Evolutionary conservation across 1,140 invertebrate genomes (phyloP).

Genomic region (Eurosta solidaginis): DNA sequence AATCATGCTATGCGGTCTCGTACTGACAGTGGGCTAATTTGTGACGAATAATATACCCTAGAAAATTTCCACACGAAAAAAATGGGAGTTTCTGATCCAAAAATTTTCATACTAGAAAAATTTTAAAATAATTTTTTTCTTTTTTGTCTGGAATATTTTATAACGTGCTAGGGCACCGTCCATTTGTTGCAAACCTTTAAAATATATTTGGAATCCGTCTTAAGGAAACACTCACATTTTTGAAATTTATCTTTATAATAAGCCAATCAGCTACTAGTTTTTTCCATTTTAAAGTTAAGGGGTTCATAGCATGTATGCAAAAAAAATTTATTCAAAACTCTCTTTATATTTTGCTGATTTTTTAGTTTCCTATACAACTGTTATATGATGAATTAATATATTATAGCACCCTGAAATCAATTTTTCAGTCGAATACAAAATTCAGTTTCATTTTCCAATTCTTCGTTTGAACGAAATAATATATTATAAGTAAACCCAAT

Average conservation of each 20-base stretch:
- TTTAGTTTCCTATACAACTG: neutral
- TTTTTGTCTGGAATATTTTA: no score
- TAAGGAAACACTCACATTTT: no score
- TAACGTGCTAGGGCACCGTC: no score
- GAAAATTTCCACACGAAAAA: no score
- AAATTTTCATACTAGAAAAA: no score
- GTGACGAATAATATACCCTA: no score
- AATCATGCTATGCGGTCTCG: constrained; percentile 7
- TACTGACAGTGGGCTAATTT: no score
- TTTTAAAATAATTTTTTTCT: no score
- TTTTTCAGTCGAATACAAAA: constrained; percentile 56
- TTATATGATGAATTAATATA: neutral
- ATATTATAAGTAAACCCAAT: constrained; percentile 2
- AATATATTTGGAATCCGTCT: no score
- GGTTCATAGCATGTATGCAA: neutral
- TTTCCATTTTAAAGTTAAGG: neutral
- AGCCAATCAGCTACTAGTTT: neutral
- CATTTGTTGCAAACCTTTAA: no score
- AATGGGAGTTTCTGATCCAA: no score
- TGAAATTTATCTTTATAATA: no score
- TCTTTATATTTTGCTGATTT: neutral
- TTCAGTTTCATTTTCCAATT: neutral
- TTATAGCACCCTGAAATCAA: constrained; percentile 58
- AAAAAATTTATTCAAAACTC: neutral
- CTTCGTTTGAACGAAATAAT: constrained; percentile 23